Evolutionary conservation across 2,113 vertebrate genomes (phyloP).

Genomic region (Aleadryas rufinucha): DNA sequence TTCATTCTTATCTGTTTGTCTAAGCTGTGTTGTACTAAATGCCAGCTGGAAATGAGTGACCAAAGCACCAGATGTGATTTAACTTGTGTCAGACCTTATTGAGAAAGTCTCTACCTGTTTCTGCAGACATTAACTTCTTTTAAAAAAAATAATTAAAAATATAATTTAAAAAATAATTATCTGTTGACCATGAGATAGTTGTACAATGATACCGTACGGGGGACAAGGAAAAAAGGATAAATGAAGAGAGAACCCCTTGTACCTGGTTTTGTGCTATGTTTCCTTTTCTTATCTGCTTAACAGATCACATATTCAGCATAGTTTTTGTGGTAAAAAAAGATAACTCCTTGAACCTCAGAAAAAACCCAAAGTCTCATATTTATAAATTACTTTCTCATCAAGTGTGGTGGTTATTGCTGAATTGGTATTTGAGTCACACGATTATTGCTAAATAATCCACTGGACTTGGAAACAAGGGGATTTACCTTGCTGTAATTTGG

Average conservation of each 20-base stretch:
- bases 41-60: background rate
- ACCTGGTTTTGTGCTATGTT: background rate
- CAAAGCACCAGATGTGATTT: background rate
- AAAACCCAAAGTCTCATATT: background rate
- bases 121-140: background rate
- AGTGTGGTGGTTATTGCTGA: background rate
- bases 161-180: background rate
- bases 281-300: background rate
- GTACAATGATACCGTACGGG: background rate
- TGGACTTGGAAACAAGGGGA: background rate
- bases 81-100: background rate
- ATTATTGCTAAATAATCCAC: background rate
- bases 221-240: background rate
- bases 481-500: background rate
- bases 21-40: background rate
- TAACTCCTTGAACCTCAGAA: background rate
- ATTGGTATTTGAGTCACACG: background rate
- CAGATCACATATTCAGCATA: background rate
- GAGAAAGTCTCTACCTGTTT: background rate
- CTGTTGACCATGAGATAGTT: background rate
- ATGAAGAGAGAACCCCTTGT: background rate
- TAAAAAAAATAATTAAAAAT: accelerated
- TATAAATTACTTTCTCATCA: background rate
- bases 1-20: background rate
- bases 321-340: background rate